phyloP scores from a whole-genome alignment of 35 echinoderm and acorn worm species.

The Acanthaster planci region DNA sequence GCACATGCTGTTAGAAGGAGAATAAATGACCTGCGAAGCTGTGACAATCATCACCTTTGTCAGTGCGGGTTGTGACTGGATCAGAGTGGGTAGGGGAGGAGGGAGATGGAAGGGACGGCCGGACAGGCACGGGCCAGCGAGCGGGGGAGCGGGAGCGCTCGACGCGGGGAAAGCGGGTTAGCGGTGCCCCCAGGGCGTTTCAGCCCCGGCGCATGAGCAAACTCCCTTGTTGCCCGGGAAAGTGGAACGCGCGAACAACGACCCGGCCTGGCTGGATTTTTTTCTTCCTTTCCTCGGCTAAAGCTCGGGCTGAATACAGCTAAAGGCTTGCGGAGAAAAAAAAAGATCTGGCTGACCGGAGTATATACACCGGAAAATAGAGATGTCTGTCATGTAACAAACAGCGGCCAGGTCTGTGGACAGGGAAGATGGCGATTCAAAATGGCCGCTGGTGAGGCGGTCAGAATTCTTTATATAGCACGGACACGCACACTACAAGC shows the following conservation, averaged over 20 bases:
- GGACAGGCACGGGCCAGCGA: constrained; percentile 3
- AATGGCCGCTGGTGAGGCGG: neutral
- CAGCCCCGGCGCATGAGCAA: constrained; percentile 19
- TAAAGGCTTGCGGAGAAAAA: neutral
- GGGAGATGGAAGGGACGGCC: neutral
- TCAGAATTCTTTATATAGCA: too few species aligned
- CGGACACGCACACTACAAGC: too few species aligned
- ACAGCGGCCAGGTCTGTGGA: neutral
- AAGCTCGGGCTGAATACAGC: neutral
- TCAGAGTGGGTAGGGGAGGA: neutral
- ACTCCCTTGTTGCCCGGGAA: constrained; percentile 9
- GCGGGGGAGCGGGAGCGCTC: neutral
- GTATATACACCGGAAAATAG: neutral
- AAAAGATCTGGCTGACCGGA: neutral
- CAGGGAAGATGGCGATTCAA: neutral
- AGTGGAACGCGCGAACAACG: constrained; percentile 27
- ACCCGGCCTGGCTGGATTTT: neutral
- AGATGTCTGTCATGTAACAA: constrained; percentile 18
- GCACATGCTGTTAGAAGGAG: neutral
- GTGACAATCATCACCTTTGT: constrained; percentile 29
- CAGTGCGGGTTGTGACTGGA: constrained; percentile 7
- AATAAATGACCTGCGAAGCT: neutral
- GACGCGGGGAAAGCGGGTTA: constrained; percentile 21
- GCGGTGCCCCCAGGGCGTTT: constrained; percentile 9
- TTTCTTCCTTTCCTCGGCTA: too few species aligned